Percentiles rank a stretch among this genome's conserved stretches.
Conservation (phyloP, 1,140 invertebrate genomes). For the Drosophila subobscura region DNA sequence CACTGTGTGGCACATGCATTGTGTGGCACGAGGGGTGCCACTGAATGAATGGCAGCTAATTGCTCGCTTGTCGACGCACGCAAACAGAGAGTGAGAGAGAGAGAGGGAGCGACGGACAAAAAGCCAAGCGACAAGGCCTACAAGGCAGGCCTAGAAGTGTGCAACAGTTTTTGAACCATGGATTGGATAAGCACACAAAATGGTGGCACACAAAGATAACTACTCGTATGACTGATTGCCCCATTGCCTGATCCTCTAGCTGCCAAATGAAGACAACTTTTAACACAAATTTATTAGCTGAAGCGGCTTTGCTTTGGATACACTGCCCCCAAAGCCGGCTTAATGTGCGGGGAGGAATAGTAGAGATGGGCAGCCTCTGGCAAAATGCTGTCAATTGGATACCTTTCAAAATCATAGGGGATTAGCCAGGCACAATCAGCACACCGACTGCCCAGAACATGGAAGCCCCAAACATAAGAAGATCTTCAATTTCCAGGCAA, state of each 20-base stretch:
- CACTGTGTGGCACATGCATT: slow-evolving; percentile 16
- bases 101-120: slow-evolving; percentile 4
- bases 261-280: not conserved
- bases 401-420: no score
- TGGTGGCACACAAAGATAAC: not conserved
- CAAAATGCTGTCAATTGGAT: no score
- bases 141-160: slow-evolving; percentile 5
- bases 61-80: slow-evolving; percentile 31
- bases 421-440: no score
- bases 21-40: not conserved
- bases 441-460: no score
- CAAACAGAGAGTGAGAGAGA: not conserved
- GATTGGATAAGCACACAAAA: not conserved
- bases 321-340: no score
- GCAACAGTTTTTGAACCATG: not conserved
- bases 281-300: no score
- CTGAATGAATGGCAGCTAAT: slow-evolving; percentile 51
- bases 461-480: no score
- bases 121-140: not conserved
- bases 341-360: no score
- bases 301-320: no score
- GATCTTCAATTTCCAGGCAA: no score
- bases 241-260: no score
- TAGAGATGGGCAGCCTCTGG: not conserved
- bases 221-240: no score